phyloP scores from a whole-genome alignment of 1,140 invertebrate species.

The Dolichoris vasculosae region DNA sequence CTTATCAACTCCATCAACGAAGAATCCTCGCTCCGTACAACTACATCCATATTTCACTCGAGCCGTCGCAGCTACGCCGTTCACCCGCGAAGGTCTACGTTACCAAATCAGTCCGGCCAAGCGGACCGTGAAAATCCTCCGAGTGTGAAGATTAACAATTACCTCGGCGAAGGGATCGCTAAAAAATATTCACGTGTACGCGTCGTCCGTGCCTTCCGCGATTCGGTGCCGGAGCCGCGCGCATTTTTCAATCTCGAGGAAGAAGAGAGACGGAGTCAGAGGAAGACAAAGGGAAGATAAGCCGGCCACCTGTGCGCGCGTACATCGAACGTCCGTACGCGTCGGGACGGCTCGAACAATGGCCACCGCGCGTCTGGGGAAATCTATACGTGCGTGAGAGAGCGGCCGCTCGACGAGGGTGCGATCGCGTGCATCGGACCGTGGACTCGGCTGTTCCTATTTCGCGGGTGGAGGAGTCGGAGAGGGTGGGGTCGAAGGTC shows the following conservation, averaged over 20 bases:
- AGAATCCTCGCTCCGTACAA: slow-evolving; percentile 23
- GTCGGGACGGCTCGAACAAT: background rate
- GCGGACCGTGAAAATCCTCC: slow-evolving; percentile 34
- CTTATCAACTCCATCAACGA: slow-evolving; percentile 22
- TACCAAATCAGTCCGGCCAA: background rate
- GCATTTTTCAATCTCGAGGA: slow-evolving; percentile 26
- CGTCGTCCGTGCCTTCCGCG: background rate
- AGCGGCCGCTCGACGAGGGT: slow-evolving; percentile 29
- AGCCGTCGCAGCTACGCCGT: background rate
- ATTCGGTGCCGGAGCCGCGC: background rate
- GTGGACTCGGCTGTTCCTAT: slow-evolving; percentile 51
- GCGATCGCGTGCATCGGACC: slow-evolving; percentile 58
- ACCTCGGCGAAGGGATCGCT: background rate
- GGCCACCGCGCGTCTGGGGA: background rate
- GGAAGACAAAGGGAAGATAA: slow-evolving; percentile 29
- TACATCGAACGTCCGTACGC: background rate
- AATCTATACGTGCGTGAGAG: slow-evolving; percentile 5
- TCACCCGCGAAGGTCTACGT: background rate
- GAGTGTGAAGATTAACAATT: slow-evolving; percentile 54
- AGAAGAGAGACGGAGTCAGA: background rate
- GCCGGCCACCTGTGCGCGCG: slow-evolving; percentile 22
- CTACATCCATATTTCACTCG: slow-evolving; percentile 12
- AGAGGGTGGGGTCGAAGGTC: background rate
- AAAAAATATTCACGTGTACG: background rate
- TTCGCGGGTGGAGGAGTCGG: slow-evolving; percentile 52